Evolutionary conservation across 2,797 vertebrate species (phyloP).

Genomic region (Liparis tanakae): DNA sequence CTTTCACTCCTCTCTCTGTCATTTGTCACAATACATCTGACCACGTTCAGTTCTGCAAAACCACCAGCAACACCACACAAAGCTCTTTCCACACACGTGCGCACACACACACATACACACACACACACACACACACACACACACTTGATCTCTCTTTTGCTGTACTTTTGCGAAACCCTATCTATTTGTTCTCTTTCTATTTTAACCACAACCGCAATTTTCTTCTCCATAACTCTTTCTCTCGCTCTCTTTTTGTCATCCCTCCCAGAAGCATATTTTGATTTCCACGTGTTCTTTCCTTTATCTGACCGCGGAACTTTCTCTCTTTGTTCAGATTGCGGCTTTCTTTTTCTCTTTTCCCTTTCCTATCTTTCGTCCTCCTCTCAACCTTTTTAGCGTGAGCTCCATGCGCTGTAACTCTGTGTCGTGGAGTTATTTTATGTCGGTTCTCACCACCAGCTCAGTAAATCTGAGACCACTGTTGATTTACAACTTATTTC

Average conservation of each 20-base stretch:
- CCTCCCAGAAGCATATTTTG: slow-evolving; percentile 53
- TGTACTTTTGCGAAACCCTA: slow-evolving; percentile 53
- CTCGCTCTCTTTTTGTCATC: slow-evolving; percentile 55
- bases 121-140: slow-evolving; percentile 17
- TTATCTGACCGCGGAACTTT: slow-evolving; percentile 35
- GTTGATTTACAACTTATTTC: slow-evolving; percentile 61
- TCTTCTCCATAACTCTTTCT: slow-evolving; percentile 62
- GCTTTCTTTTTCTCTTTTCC: slow-evolving; percentile 27
- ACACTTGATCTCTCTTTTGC: background rate
- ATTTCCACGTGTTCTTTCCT: slow-evolving; percentile 55
- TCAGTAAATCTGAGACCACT: slow-evolving; percentile 48
- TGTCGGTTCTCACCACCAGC: slow-evolving; percentile 45
- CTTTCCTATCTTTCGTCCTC: background rate
- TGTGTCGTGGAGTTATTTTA: slow-evolving; percentile 44
- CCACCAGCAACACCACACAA: slow-evolving; percentile 42
- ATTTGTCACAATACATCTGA: slow-evolving; percentile 62
- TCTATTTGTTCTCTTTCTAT: slow-evolving; percentile 70
- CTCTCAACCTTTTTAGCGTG: background rate
- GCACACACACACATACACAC: slow-evolving; percentile 20
- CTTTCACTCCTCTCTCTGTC: slow-evolving; percentile 23
- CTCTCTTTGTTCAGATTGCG: slow-evolving; percentile 27
- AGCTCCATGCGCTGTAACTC: slow-evolving; percentile 25
- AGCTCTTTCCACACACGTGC: background rate
- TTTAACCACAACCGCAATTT: slow-evolving; percentile 68
- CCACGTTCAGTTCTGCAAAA: slow-evolving; percentile 52